Conservation (phyloP, 2,113 vertebrate genomes). For the Sula dactylatra region DNA sequence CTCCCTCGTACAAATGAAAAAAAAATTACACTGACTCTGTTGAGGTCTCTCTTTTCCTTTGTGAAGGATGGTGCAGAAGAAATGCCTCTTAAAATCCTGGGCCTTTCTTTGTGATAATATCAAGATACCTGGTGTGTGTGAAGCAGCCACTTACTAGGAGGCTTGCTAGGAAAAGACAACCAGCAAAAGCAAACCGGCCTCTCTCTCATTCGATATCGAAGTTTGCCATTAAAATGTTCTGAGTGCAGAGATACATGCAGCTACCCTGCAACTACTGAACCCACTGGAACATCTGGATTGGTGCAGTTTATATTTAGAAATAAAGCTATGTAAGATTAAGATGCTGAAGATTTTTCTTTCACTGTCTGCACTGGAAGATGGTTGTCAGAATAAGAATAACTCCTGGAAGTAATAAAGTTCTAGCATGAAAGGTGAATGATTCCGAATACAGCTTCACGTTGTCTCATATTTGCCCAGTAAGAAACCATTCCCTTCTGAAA, state of each 20-base stretch:
- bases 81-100: neutral
- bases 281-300: neutral
- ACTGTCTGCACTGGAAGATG: neutral
- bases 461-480: neutral
- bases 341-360: neutral
- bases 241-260: fast-evolving
- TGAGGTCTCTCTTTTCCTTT: neutral
- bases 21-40: neutral
- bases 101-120: neutral
- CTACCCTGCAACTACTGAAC: neutral
- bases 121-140: neutral
- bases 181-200: neutral
- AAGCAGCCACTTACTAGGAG: neutral
- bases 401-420: neutral
- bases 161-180: neutral
- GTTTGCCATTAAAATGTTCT: neutral
- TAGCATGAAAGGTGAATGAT: neutral
- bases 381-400: neutral
- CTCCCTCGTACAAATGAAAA: neutral
- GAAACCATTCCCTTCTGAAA: neutral
- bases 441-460: neutral
- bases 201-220: neutral
- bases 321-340: neutral
- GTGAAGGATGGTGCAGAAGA: neutral
- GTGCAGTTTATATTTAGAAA: neutral